Conservation (phyloP, 1,140 invertebrate species). For the Philopotamus ludificatus region DNA sequence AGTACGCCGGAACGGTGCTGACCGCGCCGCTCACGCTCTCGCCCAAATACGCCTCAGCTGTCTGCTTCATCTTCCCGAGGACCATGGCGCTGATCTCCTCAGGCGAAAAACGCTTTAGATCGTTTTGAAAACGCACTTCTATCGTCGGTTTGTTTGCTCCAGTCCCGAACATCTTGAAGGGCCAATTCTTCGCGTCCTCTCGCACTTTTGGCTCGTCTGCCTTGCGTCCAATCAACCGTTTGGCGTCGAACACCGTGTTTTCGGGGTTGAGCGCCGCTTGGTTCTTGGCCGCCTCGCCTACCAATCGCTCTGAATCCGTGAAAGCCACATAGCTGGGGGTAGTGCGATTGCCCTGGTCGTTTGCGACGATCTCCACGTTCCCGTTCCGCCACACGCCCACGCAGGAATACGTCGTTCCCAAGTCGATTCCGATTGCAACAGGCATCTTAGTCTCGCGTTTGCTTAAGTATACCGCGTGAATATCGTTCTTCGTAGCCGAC, state of each 20-base stretch:
- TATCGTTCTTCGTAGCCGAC: not conserved
- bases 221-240: conserved; percentile 65
- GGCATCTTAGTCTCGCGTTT: conserved; percentile 50
- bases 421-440: conserved; percentile 79
- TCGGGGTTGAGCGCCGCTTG: conserved; percentile 61
- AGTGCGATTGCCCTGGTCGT: conserved; percentile 91
- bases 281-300: conserved; percentile 70
- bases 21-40: conserved; percentile 64
- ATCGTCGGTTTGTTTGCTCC: conserved; percentile 64
- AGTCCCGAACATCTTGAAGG: conserved; percentile 67
- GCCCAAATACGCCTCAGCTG: conserved; percentile 57
- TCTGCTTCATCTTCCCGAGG: conserved; percentile 64
- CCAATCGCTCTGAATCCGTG: conserved; percentile 76
- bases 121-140: conserved; percentile 67
- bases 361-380: conserved; percentile 91
- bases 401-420: conserved; percentile 79
- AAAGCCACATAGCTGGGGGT: conserved; percentile 90
- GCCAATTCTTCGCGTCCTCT: conserved; percentile 74
- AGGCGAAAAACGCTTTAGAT: conserved; percentile 67
- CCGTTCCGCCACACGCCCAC: conserved; percentile 82
- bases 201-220: conserved; percentile 71
- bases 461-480: not conserved
- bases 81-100: conserved; percentile 72
- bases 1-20: conserved; percentile 61
- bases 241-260: conserved; percentile 59